These are phyloP conservation scores for Cheilosia urbana DNA, from an alignment of 2,888 invertebrate genomes.

Conservation along the genomic window DNA sequence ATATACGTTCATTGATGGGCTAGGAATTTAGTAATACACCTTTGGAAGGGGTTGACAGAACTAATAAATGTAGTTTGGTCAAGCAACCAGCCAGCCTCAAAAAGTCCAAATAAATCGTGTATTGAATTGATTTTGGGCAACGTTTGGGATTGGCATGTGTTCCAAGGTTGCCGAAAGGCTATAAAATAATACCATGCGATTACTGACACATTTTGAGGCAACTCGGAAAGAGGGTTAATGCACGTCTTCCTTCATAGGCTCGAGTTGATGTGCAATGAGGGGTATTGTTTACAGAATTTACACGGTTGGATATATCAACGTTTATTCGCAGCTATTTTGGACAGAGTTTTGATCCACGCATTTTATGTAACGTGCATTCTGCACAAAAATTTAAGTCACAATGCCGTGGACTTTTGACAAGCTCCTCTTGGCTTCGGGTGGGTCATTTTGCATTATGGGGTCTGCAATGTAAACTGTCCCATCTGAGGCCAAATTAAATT, in stretches of 20 bases:
- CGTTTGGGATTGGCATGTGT: constrained; percentile 26
- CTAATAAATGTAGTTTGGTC: constrained; percentile 64
- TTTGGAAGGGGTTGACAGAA: constrained; percentile 33
- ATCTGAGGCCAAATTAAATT: too few relatives aligned
- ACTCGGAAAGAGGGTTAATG: not conserved
- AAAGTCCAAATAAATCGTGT: constrained; percentile 63
- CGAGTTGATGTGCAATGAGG: too few relatives aligned
- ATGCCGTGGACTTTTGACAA: too few relatives aligned
- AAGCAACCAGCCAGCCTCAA: constrained; percentile 52
- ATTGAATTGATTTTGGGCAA: constrained; percentile 50
- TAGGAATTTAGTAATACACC: constrained; percentile 11
- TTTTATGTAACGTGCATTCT: too few relatives aligned
- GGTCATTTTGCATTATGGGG: too few relatives aligned
- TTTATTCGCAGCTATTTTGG: too few relatives aligned
- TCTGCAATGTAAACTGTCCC: too few relatives aligned
- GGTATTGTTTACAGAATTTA: too few relatives aligned
- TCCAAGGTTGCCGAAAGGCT: not conserved
- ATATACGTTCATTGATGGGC: constrained; percentile 25
- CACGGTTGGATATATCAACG: too few relatives aligned
- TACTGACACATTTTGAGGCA: not conserved
- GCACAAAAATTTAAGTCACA: too few relatives aligned
- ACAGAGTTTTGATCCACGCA: too few relatives aligned
- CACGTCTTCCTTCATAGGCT: not conserved
- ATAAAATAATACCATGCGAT: not conserved
- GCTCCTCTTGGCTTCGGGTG: too few relatives aligned